Evolutionary conservation across 1,140 invertebrate genomes (phyloP), one percentile per base, ranked within the genome.

Genomic region (Pemphigus obesinymphae): DNA sequence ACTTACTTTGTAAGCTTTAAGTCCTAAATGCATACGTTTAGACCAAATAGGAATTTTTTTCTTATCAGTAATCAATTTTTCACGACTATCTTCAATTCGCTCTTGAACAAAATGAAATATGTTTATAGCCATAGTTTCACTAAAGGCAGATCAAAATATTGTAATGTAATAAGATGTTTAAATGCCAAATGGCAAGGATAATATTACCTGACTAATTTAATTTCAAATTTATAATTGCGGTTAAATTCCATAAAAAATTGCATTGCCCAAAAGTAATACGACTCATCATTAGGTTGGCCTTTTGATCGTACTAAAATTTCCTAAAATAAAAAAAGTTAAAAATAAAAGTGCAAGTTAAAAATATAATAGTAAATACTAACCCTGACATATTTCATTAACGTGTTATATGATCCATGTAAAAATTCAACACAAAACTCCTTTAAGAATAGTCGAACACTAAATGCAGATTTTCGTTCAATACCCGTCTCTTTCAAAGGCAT

Each of bases 171-270:
- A 63, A 63, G 55, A 43, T 43, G 63, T 20, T 50, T 8, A 23
- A 53, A 26, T 86, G n/a, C n/a, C 4, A 29, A 45, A 72, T 29
- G 13, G 15, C 31, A 29, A 70, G 34, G 0, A 34, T 23, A 72
- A 45, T 72, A 88, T 89, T 88, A 95, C 94, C 94, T 95, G 75
- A 98, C 92, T 84, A 95, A 89, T 87, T 96, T 95, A 83, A 97
- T 91, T 88, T 94, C 90, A 85, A 96, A 95, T 85, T 92, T 92
- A 85, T 92, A 90, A 85, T 92, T 89, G 84, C 97, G 91, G 90
- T 97, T 97, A 88, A 99, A 98, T 88, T 97, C 95, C 95, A 98
- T 97, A 87, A 98, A 99, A 88, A 98, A 99, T 86, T 93, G 92
- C 84, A 98, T 89, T 10, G 94, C 92, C 96, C 96, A 98, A 66